Conservation (phyloP, 2,113 vertebrate species). For the Seriola rivoliana region DNA sequence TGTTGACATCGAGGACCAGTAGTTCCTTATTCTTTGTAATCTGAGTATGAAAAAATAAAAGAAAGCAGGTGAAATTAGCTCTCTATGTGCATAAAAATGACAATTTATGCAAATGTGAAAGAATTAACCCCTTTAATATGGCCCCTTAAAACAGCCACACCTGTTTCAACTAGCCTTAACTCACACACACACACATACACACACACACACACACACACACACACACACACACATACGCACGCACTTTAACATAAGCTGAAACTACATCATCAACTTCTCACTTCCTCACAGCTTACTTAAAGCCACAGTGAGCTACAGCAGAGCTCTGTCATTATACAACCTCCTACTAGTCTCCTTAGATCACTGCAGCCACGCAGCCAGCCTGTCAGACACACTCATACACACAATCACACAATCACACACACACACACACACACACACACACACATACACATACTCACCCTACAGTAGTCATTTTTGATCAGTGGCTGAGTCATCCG, state of each 20-base stretch:
- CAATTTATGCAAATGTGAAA: too few relatives aligned
- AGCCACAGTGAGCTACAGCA: not conserved
- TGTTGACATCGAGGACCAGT: not conserved
- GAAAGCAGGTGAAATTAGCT: not conserved
- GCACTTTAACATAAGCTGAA: not conserved
- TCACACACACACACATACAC: not conserved
- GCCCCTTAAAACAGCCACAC: constrained; percentile 17
- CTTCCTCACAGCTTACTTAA: not conserved
- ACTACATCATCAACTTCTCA: not conserved
- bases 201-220: not conserved
- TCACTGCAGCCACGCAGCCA: too few relatives aligned
- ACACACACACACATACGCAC: not conserved
- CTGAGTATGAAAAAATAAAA: not conserved
- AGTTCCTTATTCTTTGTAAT: not conserved
- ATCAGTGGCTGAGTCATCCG: constrained; percentile 35
- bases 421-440: constrained; percentile 4
- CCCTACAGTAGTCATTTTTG: constrained; percentile 8
- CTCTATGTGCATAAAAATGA: not conserved
- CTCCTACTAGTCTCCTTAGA: too few relatives aligned
- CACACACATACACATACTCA: too few relatives aligned
- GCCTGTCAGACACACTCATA: constrained; percentile 13
- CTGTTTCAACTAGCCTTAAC: constrained; percentile 21
- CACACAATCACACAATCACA: not conserved
- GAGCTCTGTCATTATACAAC: too few relatives aligned
- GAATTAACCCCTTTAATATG: constrained; percentile 50